Percentiles rank a stretch among this genome's conserved stretches.
Evolutionary conservation across 2,113 vertebrate genomes (phyloP).

Genomic region (Climacteris rufus): DNA sequence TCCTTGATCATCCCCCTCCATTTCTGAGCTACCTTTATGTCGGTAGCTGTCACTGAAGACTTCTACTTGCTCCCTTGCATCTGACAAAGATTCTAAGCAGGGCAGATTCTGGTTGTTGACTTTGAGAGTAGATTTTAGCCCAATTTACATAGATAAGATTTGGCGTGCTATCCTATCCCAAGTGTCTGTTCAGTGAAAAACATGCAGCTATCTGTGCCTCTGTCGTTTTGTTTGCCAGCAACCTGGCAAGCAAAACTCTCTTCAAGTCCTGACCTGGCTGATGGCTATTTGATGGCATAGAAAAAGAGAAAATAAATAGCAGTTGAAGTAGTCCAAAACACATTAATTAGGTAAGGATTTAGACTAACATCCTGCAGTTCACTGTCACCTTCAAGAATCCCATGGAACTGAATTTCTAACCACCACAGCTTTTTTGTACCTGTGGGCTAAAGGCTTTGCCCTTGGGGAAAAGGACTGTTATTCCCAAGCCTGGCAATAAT

Average conservation of each 20-base stretch:
- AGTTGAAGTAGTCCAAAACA: background rate
- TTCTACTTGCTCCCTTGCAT: conserved; percentile 14
- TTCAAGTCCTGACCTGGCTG: conserved; percentile 30
- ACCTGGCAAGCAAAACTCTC: conserved; percentile 31
- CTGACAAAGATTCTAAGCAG: conserved; percentile 33
- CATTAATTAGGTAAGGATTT: background rate
- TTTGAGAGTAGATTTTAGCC: conserved; percentile 46
- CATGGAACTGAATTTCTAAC: background rate
- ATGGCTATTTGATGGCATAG: conserved; percentile 17
- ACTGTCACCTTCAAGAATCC: background rate
- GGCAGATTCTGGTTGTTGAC: conserved; percentile 18
- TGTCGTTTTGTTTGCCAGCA: conserved; percentile 15
- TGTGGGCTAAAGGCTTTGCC: background rate
- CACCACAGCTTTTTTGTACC: background rate
- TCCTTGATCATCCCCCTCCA: conserved; percentile 30
- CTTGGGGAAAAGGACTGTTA: background rate
- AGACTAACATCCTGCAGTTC: background rate
- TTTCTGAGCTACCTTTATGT: conserved; percentile 26
- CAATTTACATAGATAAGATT: conserved; percentile 32
- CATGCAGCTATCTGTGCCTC: background rate
- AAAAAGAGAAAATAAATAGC: background rate
- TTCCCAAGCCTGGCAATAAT: background rate
- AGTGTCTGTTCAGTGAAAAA: conserved; percentile 37
- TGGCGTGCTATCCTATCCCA: conserved; percentile 13
- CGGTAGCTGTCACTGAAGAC: conserved; percentile 21